These are phyloP conservation scores for Diceros bicornis DNA, from an alignment of 2,797 vertebrate species.

Conservation along the genomic window DNA sequence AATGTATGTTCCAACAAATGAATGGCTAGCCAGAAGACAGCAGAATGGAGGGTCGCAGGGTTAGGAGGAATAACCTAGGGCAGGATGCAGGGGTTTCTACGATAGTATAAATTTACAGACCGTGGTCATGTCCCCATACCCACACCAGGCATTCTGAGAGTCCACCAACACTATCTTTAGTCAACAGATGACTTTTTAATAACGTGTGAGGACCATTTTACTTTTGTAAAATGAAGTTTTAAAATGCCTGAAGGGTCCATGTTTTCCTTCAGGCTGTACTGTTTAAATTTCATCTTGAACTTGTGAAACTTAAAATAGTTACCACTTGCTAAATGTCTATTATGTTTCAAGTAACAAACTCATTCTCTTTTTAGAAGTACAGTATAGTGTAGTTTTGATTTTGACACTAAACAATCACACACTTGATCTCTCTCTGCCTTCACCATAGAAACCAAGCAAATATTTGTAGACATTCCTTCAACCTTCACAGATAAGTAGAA, in stretches of 20 bases:
- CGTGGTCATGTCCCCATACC: not conserved
- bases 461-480: slow-evolving; percentile 90
- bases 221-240: slow-evolving; percentile 70
- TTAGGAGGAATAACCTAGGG: not conserved
- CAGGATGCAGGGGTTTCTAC: not conserved
- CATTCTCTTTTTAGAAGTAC: slow-evolving; percentile 86
- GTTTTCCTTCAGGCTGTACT: slow-evolving; percentile 70
- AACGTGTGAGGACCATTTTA: slow-evolving; percentile 68
- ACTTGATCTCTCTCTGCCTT: slow-evolving; percentile 78
- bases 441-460: slow-evolving; percentile 90
- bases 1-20: not conserved
- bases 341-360: slow-evolving; percentile 77
- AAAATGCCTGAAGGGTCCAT: slow-evolving; percentile 64
- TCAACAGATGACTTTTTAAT: slow-evolving; percentile 69
- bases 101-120: not conserved
- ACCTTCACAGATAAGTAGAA: slow-evolving; percentile 89
- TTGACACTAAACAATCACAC: slow-evolving; percentile 82
- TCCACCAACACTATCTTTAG: slow-evolving; percentile 16
- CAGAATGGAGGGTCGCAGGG: not conserved
- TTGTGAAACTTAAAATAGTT: slow-evolving; percentile 83
- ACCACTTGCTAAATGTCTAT: slow-evolving; percentile 78
- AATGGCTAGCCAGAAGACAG: not conserved
- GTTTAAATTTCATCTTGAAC: slow-evolving; percentile 77
- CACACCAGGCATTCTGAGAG: not conserved
- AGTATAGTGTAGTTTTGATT: slow-evolving; percentile 85